Conservation (phyloP, 2,888 invertebrate genomes). For the Aleiodes leptofemur region DNA sequence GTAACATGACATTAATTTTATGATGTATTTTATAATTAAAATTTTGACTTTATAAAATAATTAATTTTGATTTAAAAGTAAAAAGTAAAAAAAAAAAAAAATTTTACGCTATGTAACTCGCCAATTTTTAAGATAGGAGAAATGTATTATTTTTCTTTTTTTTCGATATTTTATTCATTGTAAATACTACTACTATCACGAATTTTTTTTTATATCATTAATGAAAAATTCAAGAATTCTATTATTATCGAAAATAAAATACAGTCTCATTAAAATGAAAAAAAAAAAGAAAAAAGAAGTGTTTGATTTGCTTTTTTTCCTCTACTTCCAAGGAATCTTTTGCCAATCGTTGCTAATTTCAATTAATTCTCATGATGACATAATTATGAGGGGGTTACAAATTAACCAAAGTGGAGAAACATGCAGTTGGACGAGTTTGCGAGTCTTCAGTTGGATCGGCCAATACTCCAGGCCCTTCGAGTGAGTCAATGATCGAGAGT, state of each 20-base stretch:
- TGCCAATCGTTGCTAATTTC: constrained; percentile 14
- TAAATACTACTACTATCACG: constrained; percentile 60
- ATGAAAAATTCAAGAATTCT: constrained; percentile 37
- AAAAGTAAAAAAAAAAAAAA: no score
- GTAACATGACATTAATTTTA: constrained; percentile 35
- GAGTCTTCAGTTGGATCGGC: constrained; percentile 67
- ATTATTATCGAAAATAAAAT: constrained; percentile 15
- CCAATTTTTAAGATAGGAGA: constrained; percentile 48
- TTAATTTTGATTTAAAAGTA: no score
- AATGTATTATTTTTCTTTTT: constrained; percentile 47
- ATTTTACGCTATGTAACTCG: no score
- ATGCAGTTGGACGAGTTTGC: constrained; percentile 64
- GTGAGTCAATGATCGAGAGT: constrained; percentile 54
- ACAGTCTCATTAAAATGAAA: constrained; percentile 1
- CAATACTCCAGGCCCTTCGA: constrained; percentile 61
- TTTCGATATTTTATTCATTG: constrained; percentile 52
- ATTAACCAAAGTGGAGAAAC: constrained; percentile 49
- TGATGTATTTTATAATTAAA: no score
- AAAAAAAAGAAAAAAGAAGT: no score
- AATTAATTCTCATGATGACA: neutral
- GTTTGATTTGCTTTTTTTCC: neutral
- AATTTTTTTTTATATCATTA: constrained; percentile 63
- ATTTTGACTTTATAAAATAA: no score
- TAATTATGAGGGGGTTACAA: constrained; percentile 50
- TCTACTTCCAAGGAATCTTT: neutral